A percentile compares a stretch with the other conserved stretches of the same genome.
phyloP scores from a whole-genome alignment of 2,797 vertebrate genomes.

The Brachyalestes nurse region DNA sequence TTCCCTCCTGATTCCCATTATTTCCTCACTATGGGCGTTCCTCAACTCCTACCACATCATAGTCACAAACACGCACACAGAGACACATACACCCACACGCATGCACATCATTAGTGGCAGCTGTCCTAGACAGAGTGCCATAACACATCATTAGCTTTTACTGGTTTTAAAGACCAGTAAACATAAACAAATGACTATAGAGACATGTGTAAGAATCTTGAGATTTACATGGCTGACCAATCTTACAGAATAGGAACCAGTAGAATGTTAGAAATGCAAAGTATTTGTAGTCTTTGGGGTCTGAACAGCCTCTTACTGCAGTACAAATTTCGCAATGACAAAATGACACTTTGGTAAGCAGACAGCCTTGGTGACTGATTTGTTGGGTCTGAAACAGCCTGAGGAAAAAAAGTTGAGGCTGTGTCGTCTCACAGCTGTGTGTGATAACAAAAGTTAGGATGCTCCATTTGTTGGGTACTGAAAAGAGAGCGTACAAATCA shows the following conservation, averaged over 20 bases:
- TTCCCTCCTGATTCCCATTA: slow-evolving; percentile 94
- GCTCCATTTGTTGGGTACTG: slow-evolving; percentile 53
- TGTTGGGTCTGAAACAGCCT: slow-evolving; percentile 42
- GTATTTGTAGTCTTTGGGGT: background rate
- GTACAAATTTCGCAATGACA: slow-evolving; percentile 14
- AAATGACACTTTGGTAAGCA: slow-evolving; percentile 40
- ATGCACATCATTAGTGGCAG: slow-evolving; percentile 50
- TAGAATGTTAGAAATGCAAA: background rate
- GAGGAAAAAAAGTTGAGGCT: slow-evolving; percentile 37
- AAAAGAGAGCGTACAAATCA: slow-evolving; percentile 51
- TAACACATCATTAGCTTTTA: slow-evolving; percentile 15
- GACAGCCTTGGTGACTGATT: slow-evolving; percentile 39
- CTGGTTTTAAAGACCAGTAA: background rate
- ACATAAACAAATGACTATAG: background rate
- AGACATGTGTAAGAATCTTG: background rate
- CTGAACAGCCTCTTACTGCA: background rate
- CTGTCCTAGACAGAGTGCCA: slow-evolving; percentile 29
- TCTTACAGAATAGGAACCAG: background rate
- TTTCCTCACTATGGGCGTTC: slow-evolving; percentile 94
- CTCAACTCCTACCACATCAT: slow-evolving; percentile 85
- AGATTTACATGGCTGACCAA: background rate
- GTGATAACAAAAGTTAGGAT: slow-evolving; percentile 48
- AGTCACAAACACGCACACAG: slow-evolving; percentile 12
- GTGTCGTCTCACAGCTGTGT: slow-evolving; percentile 41
- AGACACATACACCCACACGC: slow-evolving; percentile 35